Evolutionary conservation across 2,113 vertebrate species (phyloP), one percentile per base, ranked within the genome.

Genomic region (Nesoenas mayeri): DNA sequence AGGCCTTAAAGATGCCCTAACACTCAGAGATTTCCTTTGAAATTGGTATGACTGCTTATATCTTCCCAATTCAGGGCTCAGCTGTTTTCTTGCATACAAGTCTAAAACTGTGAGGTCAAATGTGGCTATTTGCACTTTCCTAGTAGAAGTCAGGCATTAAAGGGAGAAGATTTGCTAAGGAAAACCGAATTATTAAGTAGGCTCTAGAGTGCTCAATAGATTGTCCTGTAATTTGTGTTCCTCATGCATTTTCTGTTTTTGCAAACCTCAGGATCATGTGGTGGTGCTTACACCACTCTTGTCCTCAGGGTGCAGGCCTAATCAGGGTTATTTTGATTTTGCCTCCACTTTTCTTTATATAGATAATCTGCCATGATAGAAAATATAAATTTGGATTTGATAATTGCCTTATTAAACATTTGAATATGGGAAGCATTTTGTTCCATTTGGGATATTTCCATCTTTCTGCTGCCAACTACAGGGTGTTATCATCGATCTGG

Each of bases 341-440:
- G 7, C 7, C 9, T 6, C 2, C 38, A 11, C n/a, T 69, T 75
- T 61, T 71, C 47, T 67, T 26, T 20, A 40, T 36, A 38, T 57
- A 75, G 28, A 8, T 48, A 80, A 56, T 34, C 40, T 62, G 18
- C 47, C 9, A 14, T 65, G 50, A 3, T 17, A 53, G 17, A 69
- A 91, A 92, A 74, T 73, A 51, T 24, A 84, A 29, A 53, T 72
- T 78, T n/a, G 44, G 21, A 10, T 86, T 34, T 88, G 36, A 42
- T 73, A 85, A 94, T 96, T 88, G 54, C 50, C n/a, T 48, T 80
- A 84, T 83, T 91, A 89, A 95, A 64, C 38, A 91, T 95, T 94
- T 95, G 62, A 81, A 88, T 88, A 50, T 32, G 15, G 36, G 66
- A 96, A 71, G 13, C 7, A 42, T 95, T 97, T 92, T 87, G 18